These are phyloP conservation scores for Acanthopleura granulata DNA, from an alignment of 2,888 invertebrate species.

Conservation along the genomic window DNA sequence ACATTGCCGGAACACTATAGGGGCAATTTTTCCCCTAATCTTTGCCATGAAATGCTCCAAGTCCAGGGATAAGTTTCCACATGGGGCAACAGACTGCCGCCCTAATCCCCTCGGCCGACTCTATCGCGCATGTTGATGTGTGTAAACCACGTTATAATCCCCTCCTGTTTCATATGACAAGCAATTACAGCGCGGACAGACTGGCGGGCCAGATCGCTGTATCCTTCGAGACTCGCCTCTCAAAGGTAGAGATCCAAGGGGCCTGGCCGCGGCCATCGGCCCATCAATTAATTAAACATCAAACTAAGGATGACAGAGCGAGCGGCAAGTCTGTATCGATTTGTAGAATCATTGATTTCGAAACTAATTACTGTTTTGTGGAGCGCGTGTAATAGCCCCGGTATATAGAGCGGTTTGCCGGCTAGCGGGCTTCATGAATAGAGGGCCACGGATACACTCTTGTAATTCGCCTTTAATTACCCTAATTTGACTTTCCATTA, in stretches of 20 bases:
- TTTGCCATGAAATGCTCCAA: neutral
- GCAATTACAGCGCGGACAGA: conserved; percentile 9
- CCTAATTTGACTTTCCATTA: conserved; percentile 14
- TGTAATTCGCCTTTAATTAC: conserved; percentile 18
- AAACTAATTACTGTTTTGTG: conserved; percentile 19
- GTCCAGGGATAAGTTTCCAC: conserved; percentile 1
- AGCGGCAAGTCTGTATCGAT: conserved; percentile 13
- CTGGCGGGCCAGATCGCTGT: neutral
- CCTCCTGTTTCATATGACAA: conserved; percentile 15
- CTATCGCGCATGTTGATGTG: conserved; percentile 11
- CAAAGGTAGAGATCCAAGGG: neutral
- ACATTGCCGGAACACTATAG: neutral
- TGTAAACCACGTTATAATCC: conserved; percentile 1
- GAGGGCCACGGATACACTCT: neutral
- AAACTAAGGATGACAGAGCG: conserved; percentile 19
- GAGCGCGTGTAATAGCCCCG: conserved; percentile 7
- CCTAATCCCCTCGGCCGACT: neutral
- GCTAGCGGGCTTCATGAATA: conserved; percentile 16
- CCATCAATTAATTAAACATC: conserved; percentile 18
- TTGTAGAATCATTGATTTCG: conserved; percentile 10
- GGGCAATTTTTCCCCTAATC: conserved; percentile 14
- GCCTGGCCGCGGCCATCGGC: neutral
- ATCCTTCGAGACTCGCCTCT: neutral
- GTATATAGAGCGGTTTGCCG: conserved; percentile 9
- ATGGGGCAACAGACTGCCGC: conserved; percentile 9